phyloP scores from a whole-genome alignment of 2,888 invertebrate genomes.

The Ornithoptera alexandrae region DNA sequence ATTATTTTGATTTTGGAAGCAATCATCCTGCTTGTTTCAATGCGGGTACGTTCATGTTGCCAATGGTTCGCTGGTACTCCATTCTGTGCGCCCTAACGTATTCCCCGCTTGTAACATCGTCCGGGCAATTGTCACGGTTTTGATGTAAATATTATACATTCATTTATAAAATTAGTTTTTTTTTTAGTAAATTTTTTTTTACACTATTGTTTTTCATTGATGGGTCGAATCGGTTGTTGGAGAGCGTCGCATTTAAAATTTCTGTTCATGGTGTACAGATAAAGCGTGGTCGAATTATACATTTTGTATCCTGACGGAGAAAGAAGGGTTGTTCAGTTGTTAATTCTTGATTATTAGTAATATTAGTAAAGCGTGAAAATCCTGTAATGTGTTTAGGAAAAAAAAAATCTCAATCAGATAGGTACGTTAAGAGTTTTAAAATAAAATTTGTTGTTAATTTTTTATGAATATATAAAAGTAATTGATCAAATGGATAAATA shows the following conservation, averaged over 20 bases:
- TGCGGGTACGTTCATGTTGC: conserved; percentile 27
- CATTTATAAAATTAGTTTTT: conserved; percentile 19
- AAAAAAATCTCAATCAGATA: no score
- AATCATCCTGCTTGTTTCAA: background rate
- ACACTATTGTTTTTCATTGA: conserved; percentile 27
- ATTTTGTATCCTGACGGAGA: background rate
- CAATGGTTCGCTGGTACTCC: conserved; percentile 30
- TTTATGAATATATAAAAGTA: no score
- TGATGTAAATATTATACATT: conserved; percentile 26
- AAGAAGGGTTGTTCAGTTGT: no score
- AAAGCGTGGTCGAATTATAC: background rate
- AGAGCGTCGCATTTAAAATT: conserved; percentile 14
- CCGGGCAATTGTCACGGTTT: conserved; percentile 17
- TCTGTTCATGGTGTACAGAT: conserved; percentile 3
- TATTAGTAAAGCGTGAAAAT: no score
- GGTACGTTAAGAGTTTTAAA: no score
- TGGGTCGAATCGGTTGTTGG: conserved; percentile 24
- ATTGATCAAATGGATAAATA: no score
- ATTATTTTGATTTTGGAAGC: conserved; percentile 25
- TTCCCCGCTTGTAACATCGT: conserved; percentile 8
- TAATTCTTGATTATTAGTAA: no score
- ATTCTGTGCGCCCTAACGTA: conserved; percentile 21
- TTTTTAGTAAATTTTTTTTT: conserved; percentile 24
- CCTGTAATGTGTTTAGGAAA: no score
- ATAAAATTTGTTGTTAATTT: no score